phyloP scores from a whole-genome alignment of 2,888 invertebrate species.

The Nephrotoma flavescens region DNA sequence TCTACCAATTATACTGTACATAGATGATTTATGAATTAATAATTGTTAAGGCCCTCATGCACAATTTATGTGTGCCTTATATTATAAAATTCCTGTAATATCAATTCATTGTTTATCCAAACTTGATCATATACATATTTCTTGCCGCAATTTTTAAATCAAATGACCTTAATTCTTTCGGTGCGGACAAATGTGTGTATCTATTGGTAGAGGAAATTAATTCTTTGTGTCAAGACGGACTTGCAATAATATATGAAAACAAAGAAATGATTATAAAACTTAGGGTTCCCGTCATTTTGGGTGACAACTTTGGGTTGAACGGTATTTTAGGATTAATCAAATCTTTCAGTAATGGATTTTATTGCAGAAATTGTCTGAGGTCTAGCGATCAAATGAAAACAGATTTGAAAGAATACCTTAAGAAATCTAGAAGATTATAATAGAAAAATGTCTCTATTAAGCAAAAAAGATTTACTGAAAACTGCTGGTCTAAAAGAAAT shows the following conservation, averaged over 20 bases:
- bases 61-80: background rate
- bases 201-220: background rate
- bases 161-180: background rate
- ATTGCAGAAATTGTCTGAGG: background rate
- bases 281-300: background rate
- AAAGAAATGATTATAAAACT: background rate
- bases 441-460: background rate
- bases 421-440: background rate
- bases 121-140: background rate
- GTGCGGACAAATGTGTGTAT: background rate
- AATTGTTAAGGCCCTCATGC: background rate
- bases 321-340: background rate
- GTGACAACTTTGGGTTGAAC: background rate
- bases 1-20: background rate
- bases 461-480: background rate
- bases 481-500: background rate
- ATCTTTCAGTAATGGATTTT: background rate
- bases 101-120: background rate
- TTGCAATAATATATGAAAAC: background rate
- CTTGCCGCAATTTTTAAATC: background rate
- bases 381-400: background rate
- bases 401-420: background rate
- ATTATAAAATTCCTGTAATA: background rate
- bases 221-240: background rate
- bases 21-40: background rate